Conservation (phyloP, 2,113 vertebrate genomes). For the Phaethon lepturus region DNA sequence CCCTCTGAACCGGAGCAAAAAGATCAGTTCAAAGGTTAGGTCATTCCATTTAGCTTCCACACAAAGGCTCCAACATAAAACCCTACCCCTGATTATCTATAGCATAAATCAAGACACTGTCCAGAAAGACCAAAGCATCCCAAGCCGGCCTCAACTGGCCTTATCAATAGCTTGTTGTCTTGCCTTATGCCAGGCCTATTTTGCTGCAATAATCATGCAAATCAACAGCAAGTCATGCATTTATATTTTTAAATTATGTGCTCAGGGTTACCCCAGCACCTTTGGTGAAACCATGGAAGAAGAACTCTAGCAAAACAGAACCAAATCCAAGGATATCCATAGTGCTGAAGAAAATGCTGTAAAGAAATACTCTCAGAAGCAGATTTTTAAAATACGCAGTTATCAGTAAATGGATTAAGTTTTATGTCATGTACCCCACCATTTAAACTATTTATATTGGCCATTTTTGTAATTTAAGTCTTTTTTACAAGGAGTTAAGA, state of each 20-base stretch:
- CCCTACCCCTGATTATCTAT: background rate
- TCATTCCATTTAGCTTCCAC: constrained; percentile 26
- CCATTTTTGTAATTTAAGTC: constrained; percentile 40
- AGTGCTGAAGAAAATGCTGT: background rate
- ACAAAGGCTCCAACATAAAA: constrained; percentile 39
- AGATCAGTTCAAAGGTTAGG: constrained; percentile 5
- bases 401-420: background rate
- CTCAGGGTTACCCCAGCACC: background rate
- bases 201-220: constrained; percentile 31
- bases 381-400: background rate
- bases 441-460: constrained; percentile 16
- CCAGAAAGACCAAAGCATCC: background rate
- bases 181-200: constrained; percentile 26
- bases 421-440: background rate
- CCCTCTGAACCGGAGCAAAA: background rate
- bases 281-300: background rate
- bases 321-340: background rate
- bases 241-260: constrained; percentile 50
- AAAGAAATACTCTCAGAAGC: background rate
- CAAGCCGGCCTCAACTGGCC: background rate
- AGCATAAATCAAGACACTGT: constrained; percentile 38
- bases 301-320: background rate
- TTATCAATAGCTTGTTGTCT: constrained; percentile 43
- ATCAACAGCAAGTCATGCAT: constrained; percentile 32
- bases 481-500: constrained; percentile 25